These are phyloP conservation scores for Isoperla grammatica DNA, from an alignment of 2,888 invertebrate species.

Conservation along the genomic window DNA sequence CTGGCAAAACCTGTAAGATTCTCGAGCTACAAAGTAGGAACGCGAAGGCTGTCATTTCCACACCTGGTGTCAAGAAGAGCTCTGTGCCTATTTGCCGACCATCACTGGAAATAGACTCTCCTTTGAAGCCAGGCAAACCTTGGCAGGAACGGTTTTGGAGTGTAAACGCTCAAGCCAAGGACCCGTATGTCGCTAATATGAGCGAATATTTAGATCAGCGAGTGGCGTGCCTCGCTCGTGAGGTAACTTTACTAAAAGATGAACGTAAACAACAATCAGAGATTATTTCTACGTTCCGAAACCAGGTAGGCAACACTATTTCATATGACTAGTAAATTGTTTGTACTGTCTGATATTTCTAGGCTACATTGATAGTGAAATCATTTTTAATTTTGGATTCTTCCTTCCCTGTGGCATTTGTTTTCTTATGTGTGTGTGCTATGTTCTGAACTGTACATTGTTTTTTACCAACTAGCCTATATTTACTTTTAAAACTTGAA, in stretches of 20 bases:
- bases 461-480: not conserved
- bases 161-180: conserved; percentile 23
- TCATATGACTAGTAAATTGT: not conserved
- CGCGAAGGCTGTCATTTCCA: conserved; percentile 40
- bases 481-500: not conserved
- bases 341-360: not conserved
- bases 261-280: conserved; percentile 40
- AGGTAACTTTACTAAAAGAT: conserved; percentile 44
- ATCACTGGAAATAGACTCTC: conserved; percentile 26
- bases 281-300: conserved; percentile 43
- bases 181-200: conserved; percentile 27
- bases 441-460: conserved; percentile 33
- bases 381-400: conserved; percentile 17
- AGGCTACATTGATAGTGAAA: not conserved
- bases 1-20: conserved; percentile 50
- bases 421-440: too few relatives aligned
- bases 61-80: conserved; percentile 21
- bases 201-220: conserved; percentile 39
- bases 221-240: conserved; percentile 43
- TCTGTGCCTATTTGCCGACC: conserved; percentile 6
- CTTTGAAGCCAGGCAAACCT: conserved; percentile 21
- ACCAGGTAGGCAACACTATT: conserved; percentile 39
- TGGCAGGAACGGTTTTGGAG: conserved; percentile 25
- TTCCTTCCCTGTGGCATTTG: too few relatives aligned
- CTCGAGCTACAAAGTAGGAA: conserved; percentile 46